A percentile compares a stretch with the other conserved stretches of the same genome.
These are phyloP conservation scores for Dipodomys spectabilis DNA, from an alignment of 2,113 vertebrate genomes.

Conservation along the genomic window DNA sequence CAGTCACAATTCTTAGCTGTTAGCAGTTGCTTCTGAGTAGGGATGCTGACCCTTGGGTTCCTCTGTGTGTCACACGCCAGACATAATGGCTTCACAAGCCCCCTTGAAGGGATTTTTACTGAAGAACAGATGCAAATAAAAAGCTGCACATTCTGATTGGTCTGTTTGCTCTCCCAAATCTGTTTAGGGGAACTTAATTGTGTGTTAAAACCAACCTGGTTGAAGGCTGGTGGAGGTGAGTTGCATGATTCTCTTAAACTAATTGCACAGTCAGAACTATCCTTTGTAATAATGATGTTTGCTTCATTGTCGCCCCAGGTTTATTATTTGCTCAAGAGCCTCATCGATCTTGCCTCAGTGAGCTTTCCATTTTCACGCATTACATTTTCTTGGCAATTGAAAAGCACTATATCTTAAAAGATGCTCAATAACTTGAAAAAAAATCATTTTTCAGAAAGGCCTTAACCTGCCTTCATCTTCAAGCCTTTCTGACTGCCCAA, in stretches of 20 bases:
- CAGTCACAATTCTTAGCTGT: constrained; percentile 64
- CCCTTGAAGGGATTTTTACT: constrained; percentile 61
- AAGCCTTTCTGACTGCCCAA: constrained; percentile 54
- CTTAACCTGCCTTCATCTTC: constrained; percentile 51
- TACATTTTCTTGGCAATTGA: constrained; percentile 55
- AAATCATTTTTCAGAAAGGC: constrained; percentile 49
- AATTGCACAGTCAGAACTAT: constrained; percentile 30
- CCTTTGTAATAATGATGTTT: constrained; percentile 57
- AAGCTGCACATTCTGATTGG: neutral
- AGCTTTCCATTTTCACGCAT: constrained; percentile 61
- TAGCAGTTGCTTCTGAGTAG: constrained; percentile 72
- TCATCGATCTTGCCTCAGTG: constrained; percentile 60
- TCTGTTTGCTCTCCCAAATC: constrained; percentile 29
- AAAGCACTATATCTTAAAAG: constrained; percentile 51
- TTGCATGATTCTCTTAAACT: constrained; percentile 58
- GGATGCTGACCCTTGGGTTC: constrained; percentile 54
- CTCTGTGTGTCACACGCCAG: constrained; percentile 18
- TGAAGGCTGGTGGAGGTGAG: neutral
- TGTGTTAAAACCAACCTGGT: constrained; percentile 57
- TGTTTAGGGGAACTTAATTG: constrained; percentile 29
- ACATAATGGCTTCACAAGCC: constrained; percentile 61
- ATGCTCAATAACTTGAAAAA: constrained; percentile 63
- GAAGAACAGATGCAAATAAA: constrained; percentile 43
- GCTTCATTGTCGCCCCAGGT: constrained; percentile 51
- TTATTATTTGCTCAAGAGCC: constrained; percentile 64